Evolutionary conservation across 2,888 invertebrate genomes (phyloP), one percentile per base, ranked within the genome.

Genomic region (Hypomecis atomaria): DNA sequence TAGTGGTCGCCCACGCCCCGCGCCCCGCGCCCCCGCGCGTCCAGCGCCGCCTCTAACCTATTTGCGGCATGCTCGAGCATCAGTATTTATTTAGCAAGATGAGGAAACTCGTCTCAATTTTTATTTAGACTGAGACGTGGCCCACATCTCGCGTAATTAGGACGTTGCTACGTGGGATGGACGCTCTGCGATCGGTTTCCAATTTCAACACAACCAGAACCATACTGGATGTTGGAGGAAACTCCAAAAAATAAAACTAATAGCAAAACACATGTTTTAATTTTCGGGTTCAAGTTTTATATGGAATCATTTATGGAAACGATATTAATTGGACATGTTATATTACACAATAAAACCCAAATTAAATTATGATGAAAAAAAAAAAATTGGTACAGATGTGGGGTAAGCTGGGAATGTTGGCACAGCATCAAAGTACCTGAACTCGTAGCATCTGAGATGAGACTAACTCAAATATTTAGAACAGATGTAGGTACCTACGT

Each of bases 11-110:
- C 78, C 69, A 68, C 76, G 65, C 78, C 75, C 79, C 76, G 55
- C 66, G 71, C 71, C 73, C 74, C 74, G 64, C 66, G 66, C 66
- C 66, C 66, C 71, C 65, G 54, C 74, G 57, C 74, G 71, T 73
- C 76, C 78, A 77, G 77, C 80, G 75, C 79, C 75, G 82, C 85
- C 77, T 80, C 75, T 84, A 83, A 83, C 88, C 92, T 93, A 93
- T 93, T 91, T 92, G 92, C 89, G 92, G 90, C 89, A 82, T 85
- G 65, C 52, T 71, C 83, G 84, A 84, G 78, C 84, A 83, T 80
- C 86, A 86, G 87, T 89, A 90, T 91, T 92, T 91, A 90, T 92
- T 90, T 91, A 90, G 88, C 86, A 75, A 87, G 86, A 89, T 89
- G 88, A 88, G 90, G 89, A 91, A 92, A 91, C 86, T 84, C 81